Evolutionary conservation across 2,113 vertebrate species (phyloP).

Genomic region (Vireo altiloquus): DNA sequence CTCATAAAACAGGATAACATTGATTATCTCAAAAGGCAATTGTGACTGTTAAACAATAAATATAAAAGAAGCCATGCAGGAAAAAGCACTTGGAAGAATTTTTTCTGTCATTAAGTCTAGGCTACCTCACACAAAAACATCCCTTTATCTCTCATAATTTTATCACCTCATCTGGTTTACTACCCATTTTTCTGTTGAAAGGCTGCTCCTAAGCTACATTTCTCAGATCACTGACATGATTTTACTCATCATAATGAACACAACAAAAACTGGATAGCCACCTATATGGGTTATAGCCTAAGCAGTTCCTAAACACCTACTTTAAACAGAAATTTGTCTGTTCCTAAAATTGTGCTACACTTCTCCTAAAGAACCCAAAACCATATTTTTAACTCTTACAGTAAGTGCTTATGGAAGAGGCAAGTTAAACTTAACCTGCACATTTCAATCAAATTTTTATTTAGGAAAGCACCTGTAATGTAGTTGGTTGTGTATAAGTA

Average conservation of each 20-base stretch:
- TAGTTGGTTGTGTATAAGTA: neutral
- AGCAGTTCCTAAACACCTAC: neutral
- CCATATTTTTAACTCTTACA: neutral
- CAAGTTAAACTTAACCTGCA: neutral
- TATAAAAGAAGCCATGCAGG: neutral
- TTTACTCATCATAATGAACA: neutral
- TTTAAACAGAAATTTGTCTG: neutral
- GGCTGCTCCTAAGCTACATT: neutral
- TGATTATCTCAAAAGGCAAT: constrained; percentile 12
- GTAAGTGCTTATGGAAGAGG: neutral
- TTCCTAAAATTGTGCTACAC: neutral
- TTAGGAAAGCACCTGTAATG: neutral
- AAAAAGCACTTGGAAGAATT: neutral
- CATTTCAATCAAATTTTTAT: neutral
- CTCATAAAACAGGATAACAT: neutral
- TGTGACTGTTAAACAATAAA: constrained; percentile 32
- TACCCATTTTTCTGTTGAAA: neutral
- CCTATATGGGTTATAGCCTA: neutral
- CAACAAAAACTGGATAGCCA: neutral
- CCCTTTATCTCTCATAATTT: neutral
- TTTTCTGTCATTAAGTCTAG: neutral
- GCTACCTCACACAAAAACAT: neutral
- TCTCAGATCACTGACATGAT: neutral
- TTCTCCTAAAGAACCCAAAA: neutral
- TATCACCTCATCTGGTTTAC: neutral